phyloP scores from a whole-genome alignment of 2,888 invertebrate genomes.

The Smittia sp. region DNA sequence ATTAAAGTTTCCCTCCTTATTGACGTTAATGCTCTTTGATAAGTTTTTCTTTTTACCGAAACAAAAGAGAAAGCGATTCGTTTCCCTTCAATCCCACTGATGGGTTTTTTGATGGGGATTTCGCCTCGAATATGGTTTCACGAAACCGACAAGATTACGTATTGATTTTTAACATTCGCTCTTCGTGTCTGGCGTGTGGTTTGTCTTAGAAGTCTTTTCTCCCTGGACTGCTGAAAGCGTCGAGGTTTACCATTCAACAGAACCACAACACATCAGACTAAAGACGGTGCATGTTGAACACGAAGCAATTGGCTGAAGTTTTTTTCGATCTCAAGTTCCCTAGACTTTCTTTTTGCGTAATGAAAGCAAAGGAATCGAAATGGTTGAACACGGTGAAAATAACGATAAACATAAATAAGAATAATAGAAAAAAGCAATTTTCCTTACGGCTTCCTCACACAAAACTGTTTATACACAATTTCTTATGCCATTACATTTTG shows the following conservation, averaged over 20 bases:
- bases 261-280: not conserved
- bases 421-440: conserved; percentile 37
- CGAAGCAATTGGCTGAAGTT: not conserved
- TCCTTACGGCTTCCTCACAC: conserved; percentile 32
- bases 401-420: conserved; percentile 41
- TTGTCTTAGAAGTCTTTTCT: too few species aligned
- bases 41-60: conserved; percentile 12
- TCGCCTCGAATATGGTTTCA: not conserved
- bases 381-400: conserved; percentile 1
- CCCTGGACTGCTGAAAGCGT: too few species aligned
- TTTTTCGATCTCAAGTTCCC: not conserved
- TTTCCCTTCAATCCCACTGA: conserved; percentile 16
- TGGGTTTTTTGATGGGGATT: conserved; percentile 20
- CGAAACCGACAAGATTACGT: conserved; percentile 11
- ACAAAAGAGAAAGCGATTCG: not conserved
- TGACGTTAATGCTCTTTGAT: conserved; percentile 26
- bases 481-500: conserved; percentile 15
- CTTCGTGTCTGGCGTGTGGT: too few species aligned
- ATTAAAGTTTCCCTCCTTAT: conserved; percentile 20
- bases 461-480: conserved; percentile 38
- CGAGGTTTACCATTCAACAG: too few species aligned
- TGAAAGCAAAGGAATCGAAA: conserved; percentile 19
- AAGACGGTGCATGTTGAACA: not conserved
- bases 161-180: conserved; percentile 15
- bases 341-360: conserved; percentile 26